Evolutionary conservation across 2,888 invertebrate genomes (phyloP).

Genomic region (Thera obeliscata): DNA sequence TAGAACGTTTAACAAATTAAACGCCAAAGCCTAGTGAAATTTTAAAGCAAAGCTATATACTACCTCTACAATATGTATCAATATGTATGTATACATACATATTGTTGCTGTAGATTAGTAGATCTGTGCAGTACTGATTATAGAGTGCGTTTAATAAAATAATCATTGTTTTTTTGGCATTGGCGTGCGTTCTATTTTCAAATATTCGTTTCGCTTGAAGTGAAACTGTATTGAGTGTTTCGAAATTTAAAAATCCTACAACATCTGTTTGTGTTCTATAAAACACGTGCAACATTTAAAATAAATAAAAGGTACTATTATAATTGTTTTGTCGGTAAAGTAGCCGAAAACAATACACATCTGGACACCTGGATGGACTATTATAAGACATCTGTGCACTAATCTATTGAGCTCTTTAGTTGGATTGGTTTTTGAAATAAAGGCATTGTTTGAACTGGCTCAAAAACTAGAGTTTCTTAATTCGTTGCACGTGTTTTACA

Average conservation of each 20-base stretch:
- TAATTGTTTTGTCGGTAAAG: not conserved
- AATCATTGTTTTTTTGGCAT: too few species aligned
- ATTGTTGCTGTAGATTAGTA: too few species aligned
- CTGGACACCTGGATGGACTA: conserved; percentile 27
- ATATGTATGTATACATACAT: too few species aligned
- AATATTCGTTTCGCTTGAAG: too few species aligned
- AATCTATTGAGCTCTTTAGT: conserved; percentile 14
- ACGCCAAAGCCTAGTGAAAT: too few species aligned
- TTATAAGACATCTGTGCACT: conserved; percentile 25
- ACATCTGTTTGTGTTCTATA: conserved; percentile 1
- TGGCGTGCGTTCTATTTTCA: too few species aligned
- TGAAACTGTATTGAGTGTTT: too few species aligned
- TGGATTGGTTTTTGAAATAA: conserved; percentile 18
- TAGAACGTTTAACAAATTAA: too few species aligned
- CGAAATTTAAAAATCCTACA: conserved; percentile 1
- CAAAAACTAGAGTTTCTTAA: conserved; percentile 13
- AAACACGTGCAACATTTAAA: conserved; percentile 8
- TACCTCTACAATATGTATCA: too few species aligned
- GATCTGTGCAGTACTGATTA: too few species aligned
- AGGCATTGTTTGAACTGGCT: conserved; percentile 14
- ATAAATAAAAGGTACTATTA: conserved; percentile 2
- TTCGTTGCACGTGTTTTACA: conserved; percentile 12
- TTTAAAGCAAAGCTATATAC: too few species aligned
- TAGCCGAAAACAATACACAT: conserved; percentile 16
- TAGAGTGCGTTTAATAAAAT: too few species aligned